Base-by-base conservation (phyloP, 2,113 vertebrate genomes). In the Formicarius rufipectus region DNA sequence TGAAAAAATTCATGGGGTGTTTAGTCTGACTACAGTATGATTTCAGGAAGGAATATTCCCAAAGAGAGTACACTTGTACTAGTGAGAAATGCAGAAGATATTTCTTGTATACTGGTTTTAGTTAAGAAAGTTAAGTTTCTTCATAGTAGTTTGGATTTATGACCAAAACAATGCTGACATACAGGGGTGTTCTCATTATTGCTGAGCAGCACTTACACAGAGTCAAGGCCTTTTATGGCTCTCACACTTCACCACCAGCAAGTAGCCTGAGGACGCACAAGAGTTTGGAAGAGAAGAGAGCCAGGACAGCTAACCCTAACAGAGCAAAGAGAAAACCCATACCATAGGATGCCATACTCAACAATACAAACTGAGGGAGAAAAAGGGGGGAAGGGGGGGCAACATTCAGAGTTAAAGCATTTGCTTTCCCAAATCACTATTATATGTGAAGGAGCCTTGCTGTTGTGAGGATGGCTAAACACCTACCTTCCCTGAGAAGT, bases 191-290 rank as follows among this genome's bases (percentile, higher is more conserved):
- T 59, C 58, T 25, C 10, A 11, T 60, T 60, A 27, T 39, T 60
- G 59, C 35, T 37, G 35, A 60, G 25, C 35, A 60, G 23, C n/a
- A 33, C 10, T 60, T 37, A 27, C 7, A 25, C 24, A 60, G 35
- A 60, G 10, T 18, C 24, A 37, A 18, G 13, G 35, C 13, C 24
- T 60, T 59, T 63, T 42, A 7, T 62, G 18, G 21, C 33, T 9
- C 35, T 87, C 20, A 39, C 7, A 3, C 12, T 5, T 2, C 11
- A 16, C n/a, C n/a, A 27, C 21, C 39, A 69, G 19, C 0, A 0
- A 42, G 21, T 23, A n/a, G 37, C 19, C 31, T 21, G 3, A 5
- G 14, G 4, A 19, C 22, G 7, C 12, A n/a, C 23, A 21, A 55
- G 22, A 27, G 7, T 8, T 12, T 49, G 25, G 40, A 58, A 56